Evolutionary conservation across 2,113 vertebrate species (phyloP).

Genomic region (Mandrillus leucophaeus): DNA sequence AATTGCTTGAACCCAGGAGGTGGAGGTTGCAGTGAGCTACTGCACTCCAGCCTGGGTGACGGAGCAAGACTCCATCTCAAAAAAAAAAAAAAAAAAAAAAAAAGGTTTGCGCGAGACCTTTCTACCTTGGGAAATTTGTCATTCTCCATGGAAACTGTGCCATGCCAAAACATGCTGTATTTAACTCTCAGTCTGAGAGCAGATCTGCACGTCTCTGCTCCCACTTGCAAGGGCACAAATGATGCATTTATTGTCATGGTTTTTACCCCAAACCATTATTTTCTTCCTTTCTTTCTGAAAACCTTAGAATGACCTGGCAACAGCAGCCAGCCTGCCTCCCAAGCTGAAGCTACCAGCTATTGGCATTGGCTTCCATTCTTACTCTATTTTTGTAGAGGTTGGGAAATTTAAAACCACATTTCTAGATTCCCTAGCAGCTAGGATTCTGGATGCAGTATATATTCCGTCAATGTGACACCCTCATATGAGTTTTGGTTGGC

Average conservation of each 20-base stretch:
- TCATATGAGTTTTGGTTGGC: background rate
- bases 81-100: background rate
- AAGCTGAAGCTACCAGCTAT: background rate
- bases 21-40: no score
- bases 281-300: constrained; percentile 25
- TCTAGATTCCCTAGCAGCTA: background rate
- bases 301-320: background rate
- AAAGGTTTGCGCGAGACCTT: constrained; percentile 22
- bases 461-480: background rate
- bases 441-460: background rate
- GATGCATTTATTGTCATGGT: background rate
- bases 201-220: background rate
- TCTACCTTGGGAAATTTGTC: constrained; percentile 21
- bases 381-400: background rate
- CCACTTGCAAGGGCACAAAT: background rate
- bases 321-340: background rate
- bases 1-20: no score
- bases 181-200: background rate
- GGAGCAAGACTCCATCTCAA: no score
- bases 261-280: background rate
- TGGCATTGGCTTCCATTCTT: background rate
- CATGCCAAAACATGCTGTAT: constrained; percentile 1
- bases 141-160: constrained; percentile 51
- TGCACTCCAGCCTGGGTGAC: no score
- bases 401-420: background rate